Evolutionary conservation across 2,888 invertebrate genomes (phyloP).

Genomic region (Antitype chi): DNA sequence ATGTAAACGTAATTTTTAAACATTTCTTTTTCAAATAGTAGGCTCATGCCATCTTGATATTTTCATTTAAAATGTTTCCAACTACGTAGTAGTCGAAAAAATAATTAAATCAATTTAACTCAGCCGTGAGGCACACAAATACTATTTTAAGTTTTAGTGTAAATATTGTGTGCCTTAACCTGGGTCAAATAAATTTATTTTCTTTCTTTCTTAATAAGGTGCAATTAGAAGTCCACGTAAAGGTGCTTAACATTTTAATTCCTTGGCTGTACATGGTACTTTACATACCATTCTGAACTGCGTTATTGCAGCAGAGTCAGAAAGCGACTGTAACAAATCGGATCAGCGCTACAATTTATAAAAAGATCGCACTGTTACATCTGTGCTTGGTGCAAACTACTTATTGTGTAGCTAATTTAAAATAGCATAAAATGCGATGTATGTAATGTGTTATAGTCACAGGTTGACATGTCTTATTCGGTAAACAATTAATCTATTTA

Average conservation of each 20-base stretch:
- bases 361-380: slow-evolving; percentile 9
- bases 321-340: background rate
- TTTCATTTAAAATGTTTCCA: background rate
- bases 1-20: background rate
- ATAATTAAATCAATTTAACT: no score
- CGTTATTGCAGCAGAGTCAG: slow-evolving; percentile 1
- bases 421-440: slow-evolving; percentile 20
- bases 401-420: slow-evolving; percentile 34
- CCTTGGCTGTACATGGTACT: slow-evolving; percentile 3
- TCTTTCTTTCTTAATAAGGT: background rate
- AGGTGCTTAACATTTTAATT: slow-evolving; percentile 1
- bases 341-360: background rate
- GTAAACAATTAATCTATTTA: slow-evolving; percentile 17
- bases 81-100: background rate
- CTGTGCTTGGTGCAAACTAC: slow-evolving; percentile 37
- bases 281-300: background rate
- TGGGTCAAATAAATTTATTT: no score
- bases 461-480: slow-evolving; percentile 19
- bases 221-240: background rate
- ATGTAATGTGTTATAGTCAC: slow-evolving; percentile 32
- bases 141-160: no score
- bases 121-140: no score
- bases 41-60: background rate
- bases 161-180: no score
- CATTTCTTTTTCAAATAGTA: background rate